Conservation (phyloP, 2,113 vertebrate genomes). For the Alces alces region DNA sequence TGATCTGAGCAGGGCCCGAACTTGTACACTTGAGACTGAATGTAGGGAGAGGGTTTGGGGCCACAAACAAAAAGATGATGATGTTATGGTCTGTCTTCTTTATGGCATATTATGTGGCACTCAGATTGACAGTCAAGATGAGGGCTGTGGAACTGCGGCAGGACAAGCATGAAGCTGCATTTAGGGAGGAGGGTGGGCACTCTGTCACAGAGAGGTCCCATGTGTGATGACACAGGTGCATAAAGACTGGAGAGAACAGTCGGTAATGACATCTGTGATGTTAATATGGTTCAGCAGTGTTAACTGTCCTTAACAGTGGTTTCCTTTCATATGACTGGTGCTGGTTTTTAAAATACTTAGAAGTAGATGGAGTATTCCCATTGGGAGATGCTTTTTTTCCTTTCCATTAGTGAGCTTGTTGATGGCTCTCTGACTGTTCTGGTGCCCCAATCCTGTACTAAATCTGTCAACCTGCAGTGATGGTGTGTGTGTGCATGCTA, state of each 20-base stretch:
- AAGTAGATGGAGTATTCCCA: background rate
- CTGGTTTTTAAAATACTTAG: background rate
- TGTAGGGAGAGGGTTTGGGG: background rate
- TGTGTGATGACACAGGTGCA: no score
- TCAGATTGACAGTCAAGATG: background rate
- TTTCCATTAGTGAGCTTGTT: background rate
- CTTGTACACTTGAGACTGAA: background rate
- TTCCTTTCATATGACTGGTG: background rate
- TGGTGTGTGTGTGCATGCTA: background rate
- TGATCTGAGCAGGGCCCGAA: background rate
- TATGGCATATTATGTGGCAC: background rate
- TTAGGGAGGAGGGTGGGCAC: background rate
- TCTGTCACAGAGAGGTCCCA: background rate
- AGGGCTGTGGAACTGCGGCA: background rate
- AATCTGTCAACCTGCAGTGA: background rate
- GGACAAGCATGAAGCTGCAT: background rate
- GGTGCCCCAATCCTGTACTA: background rate
- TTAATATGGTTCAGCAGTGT: background rate
- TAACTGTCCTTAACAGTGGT: background rate
- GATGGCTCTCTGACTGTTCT: background rate
- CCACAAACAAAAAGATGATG: background rate
- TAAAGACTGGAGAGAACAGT: fast-evolving
- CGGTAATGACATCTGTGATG: no score
- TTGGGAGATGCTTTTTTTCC: background rate
- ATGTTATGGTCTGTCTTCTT: background rate